Conservation (phyloP, 2,797 vertebrate genomes). For the Toxotes lorentzi region DNA sequence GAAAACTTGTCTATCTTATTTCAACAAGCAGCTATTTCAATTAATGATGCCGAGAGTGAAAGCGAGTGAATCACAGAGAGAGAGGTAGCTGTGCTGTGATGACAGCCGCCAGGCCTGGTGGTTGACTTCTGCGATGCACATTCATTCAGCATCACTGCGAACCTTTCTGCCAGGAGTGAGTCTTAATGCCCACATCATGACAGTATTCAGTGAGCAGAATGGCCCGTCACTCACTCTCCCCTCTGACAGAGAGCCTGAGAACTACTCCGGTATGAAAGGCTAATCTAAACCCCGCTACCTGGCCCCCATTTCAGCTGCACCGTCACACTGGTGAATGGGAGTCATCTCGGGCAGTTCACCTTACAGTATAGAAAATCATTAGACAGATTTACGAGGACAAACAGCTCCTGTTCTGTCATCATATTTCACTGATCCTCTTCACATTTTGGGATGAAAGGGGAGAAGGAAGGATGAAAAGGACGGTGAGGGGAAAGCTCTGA, state of each 20-base stretch:
- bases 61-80: neutral
- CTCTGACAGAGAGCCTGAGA: conserved; percentile 62
- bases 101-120: conserved; percentile 48
- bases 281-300: conserved; percentile 60
- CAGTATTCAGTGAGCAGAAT: conserved; percentile 76
- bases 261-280: conserved; percentile 69
- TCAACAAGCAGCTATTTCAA: conserved; percentile 51
- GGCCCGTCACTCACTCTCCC: conserved; percentile 72
- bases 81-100: conserved; percentile 42
- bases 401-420: conserved; percentile 69
- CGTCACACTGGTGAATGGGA: conserved; percentile 57
- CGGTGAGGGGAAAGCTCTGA: conserved; percentile 28
- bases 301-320: conserved; percentile 51
- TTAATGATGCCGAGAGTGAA: conserved; percentile 46
- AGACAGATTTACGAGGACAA: conserved; percentile 80
- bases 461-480: conserved; percentile 46
- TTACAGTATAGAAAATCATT: conserved; percentile 81
- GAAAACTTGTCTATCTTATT: conserved; percentile 13
- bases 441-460: conserved; percentile 51
- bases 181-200: conserved; percentile 78
- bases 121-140: conserved; percentile 64
- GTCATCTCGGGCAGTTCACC: conserved; percentile 59
- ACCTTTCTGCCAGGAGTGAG: conserved; percentile 71
- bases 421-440: conserved; percentile 74
- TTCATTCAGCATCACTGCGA: conserved; percentile 65